Evolutionary conservation across 2,888 invertebrate genomes (phyloP).

Genomic region (Himalopsyche japonica): DNA sequence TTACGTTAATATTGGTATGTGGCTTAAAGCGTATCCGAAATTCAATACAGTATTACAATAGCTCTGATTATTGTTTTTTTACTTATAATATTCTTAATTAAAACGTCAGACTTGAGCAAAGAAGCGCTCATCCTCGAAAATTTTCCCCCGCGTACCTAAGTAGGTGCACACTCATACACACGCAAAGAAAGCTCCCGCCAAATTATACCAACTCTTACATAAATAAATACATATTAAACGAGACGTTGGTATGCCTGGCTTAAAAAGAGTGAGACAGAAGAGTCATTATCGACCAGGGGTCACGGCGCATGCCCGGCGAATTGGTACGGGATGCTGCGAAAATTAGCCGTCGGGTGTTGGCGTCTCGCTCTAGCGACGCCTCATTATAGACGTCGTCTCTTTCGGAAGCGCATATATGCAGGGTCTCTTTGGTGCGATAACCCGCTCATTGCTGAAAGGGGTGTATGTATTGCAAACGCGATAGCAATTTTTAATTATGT

Average conservation of each 20-base stretch:
- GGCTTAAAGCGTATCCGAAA: too few species aligned
- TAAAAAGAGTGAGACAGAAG: constrained; percentile 53
- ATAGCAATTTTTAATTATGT: too few species aligned
- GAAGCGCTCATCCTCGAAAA: background rate
- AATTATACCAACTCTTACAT: constrained; percentile 39
- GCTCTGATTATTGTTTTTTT: too few species aligned
- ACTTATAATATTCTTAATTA: background rate
- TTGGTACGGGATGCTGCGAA: constrained; percentile 33
- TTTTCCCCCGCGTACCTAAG: constrained; percentile 19
- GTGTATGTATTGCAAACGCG: background rate
- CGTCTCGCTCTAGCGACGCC: constrained; percentile 2
- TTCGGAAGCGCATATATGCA: background rate
- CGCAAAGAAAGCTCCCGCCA: constrained; percentile 13
- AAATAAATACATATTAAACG: constrained; percentile 41
- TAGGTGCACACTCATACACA: constrained; percentile 12
- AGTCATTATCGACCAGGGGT: constrained; percentile 64
- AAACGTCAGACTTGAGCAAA: background rate
- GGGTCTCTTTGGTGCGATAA: background rate
- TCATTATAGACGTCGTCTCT: constrained; percentile 1
- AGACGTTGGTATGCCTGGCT: constrained; percentile 35
- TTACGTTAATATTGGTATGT: too few species aligned
- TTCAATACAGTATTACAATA: too few species aligned
- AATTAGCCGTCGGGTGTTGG: constrained; percentile 33
- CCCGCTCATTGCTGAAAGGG: background rate
- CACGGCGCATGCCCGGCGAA: constrained; percentile 58